phyloP scores from a whole-genome alignment of 2,888 invertebrate species.

The Dendrolimus pini region DNA sequence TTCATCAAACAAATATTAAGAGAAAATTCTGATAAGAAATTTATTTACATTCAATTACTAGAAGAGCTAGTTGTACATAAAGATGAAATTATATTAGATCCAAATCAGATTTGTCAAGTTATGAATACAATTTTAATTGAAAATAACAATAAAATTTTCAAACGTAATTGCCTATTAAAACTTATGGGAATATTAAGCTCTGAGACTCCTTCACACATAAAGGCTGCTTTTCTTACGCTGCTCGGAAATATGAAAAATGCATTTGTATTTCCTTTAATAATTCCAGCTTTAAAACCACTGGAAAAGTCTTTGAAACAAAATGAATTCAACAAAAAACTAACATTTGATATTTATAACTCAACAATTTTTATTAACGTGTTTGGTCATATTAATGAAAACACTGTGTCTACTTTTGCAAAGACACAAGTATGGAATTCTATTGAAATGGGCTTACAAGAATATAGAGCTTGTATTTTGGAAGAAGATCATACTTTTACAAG shows the following conservation, averaged over 20 bases:
- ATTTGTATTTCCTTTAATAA: slow-evolving; percentile 52
- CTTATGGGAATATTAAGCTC: slow-evolving; percentile 48
- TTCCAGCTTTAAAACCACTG: slow-evolving; percentile 36
- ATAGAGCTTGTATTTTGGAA: slow-evolving; percentile 60
- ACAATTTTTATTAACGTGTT: slow-evolving; percentile 73
- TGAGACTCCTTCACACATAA: slow-evolving; percentile 59
- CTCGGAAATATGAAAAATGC: slow-evolving; percentile 61
- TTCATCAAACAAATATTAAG: slow-evolving; percentile 58
- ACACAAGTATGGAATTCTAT: slow-evolving; percentile 77
- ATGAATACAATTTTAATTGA: slow-evolving; percentile 78
- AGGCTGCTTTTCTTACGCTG: slow-evolving; percentile 62
- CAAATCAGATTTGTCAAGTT: slow-evolving; percentile 79
- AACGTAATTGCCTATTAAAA: slow-evolving; percentile 49
- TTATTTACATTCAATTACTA: slow-evolving; percentile 59
- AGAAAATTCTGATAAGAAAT: slow-evolving; percentile 39
- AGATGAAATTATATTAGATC: slow-evolving; percentile 80
- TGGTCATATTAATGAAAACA: slow-evolving; percentile 71
- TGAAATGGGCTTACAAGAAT: slow-evolving; percentile 67
- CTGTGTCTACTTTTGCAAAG: slow-evolving; percentile 52
- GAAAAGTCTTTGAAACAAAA: slow-evolving; percentile 37
- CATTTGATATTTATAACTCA: slow-evolving; percentile 68
- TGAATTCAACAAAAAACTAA: slow-evolving; percentile 29
- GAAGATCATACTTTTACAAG: slow-evolving; percentile 45
- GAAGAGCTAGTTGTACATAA: slow-evolving; percentile 61
- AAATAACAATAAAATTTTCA: slow-evolving; percentile 56